Base-by-base conservation (phyloP, 64 coral and sea anemone genomes). In the Stylophora pistillata region DNA sequence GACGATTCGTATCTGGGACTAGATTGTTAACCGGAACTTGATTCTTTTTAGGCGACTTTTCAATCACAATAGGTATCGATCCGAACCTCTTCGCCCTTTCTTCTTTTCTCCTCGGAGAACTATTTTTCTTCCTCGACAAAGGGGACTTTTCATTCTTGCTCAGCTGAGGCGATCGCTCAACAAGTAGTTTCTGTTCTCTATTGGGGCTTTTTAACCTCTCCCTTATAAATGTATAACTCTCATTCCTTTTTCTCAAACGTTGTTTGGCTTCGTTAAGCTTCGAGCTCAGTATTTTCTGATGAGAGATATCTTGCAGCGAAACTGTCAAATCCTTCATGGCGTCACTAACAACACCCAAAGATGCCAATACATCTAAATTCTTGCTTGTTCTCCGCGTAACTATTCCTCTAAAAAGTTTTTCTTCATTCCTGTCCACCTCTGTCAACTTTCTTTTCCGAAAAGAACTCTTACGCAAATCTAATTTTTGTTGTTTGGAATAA, bases 61-160 rank as follows among this genome's bases (percentile, higher is more conserved):
- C 61, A 65, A 84, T 71, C 13, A 84, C 3, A 53, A 84, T 61
- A 54, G 60, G 80, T 23, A 84, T 20, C 14, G 20, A 28, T 27
- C 80, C 80, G 27, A 69, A 84, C n/a, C 69, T 84, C 65, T 84
- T 84, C 80, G 53, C 28, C 16, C 21, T 84, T 70, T 84, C 80
- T 54, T 84, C 80, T 53, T 69, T 84, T 69, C 20, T 15, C 17
- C 68, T 83, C 7, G 80, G 80, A 68, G 80, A 84, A 84, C 21
- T n/a, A n/a, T n/a, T 16, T 26, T n/a, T 70, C 37, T 55, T 55
- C 53, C 69, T 84, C 15, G 62, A 70, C 62, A 69, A 70, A 26
- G 62, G 34, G 3, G 33, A 68, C 33, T 23, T 84, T 54, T 68
- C 61, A 53, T 41, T 65, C 13, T 27, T 62, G 69, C 12, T 70